Evolutionary conservation across 2,797 vertebrate species (phyloP).

Genomic region (Heliangelus exortis): DNA sequence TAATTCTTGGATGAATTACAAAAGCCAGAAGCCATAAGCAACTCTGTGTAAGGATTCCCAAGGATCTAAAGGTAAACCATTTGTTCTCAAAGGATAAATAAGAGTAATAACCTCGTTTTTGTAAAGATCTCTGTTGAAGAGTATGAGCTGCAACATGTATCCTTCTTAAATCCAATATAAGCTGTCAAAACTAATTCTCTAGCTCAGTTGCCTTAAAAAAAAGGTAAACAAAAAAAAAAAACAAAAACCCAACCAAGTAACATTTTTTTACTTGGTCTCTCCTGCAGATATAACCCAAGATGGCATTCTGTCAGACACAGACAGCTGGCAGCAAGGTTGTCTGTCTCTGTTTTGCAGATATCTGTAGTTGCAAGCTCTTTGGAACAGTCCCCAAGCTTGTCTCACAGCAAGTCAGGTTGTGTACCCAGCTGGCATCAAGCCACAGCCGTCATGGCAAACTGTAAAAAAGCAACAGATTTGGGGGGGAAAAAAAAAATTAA

Average conservation of each 20-base stretch:
- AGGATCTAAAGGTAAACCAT: background rate
- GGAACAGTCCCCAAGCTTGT: conserved; percentile 39
- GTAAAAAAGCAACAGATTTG: background rate
- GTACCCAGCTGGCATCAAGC: background rate
- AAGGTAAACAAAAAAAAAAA: background rate
- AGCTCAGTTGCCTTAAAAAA: background rate
- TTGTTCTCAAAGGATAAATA: background rate
- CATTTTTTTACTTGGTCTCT: background rate
- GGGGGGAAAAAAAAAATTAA: too few species aligned
- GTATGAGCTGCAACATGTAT: background rate
- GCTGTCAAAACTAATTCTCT: background rate
- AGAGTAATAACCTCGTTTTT: background rate
- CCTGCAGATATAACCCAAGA: background rate
- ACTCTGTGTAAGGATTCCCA: background rate
- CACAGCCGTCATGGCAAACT: background rate
- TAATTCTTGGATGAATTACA: conserved; percentile 57
- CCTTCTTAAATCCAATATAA: background rate
- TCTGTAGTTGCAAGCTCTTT: conserved; percentile 27
- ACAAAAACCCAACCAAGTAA: fast-evolving
- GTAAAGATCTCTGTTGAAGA: background rate
- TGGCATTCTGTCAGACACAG: conserved; percentile 12
- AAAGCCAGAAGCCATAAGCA: conserved; percentile 8
- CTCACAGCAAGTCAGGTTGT: conserved; percentile 23
- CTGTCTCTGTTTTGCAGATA: conserved; percentile 19
- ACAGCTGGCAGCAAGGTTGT: conserved; percentile 41